Conservation (phyloP, 1,140 invertebrate genomes). For the Ceratosolen fusciceps region DNA sequence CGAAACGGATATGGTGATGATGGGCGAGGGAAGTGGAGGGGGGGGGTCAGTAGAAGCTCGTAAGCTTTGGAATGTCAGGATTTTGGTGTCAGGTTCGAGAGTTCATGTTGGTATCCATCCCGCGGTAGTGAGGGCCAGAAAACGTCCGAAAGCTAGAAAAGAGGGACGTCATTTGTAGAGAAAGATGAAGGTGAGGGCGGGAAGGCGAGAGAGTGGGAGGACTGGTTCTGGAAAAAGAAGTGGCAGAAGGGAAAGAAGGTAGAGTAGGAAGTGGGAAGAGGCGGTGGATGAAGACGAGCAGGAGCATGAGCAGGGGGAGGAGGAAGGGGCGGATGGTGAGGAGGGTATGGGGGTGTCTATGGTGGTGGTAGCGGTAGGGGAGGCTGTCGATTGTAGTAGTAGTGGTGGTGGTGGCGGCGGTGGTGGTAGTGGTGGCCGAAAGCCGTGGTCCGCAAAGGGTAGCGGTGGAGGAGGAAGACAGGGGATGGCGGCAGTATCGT, state of each 20-base stretch:
- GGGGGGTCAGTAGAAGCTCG: not conserved
- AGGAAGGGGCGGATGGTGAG: slow-evolving; percentile 25
- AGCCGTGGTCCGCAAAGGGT: too few relatives aligned
- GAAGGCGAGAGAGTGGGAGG: not conserved
- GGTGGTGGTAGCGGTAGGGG: too few relatives aligned
- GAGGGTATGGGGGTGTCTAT: slow-evolving; percentile 52
- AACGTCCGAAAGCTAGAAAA: slow-evolving; percentile 34
- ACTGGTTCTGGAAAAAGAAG: slow-evolving; percentile 14
- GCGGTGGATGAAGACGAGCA: slow-evolving; percentile 21
- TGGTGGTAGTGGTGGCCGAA: too few relatives aligned
- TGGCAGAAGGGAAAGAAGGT: slow-evolving; percentile 38
- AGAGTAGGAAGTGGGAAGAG: slow-evolving; percentile 16
- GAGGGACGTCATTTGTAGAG: slow-evolving; percentile 31
- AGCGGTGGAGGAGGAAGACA: slow-evolving; percentile 46
- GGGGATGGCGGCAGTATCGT: not conserved
- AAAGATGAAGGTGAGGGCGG: slow-evolving; percentile 39
- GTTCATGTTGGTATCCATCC: not conserved
- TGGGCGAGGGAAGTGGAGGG: too few relatives aligned
- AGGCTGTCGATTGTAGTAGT: too few relatives aligned
- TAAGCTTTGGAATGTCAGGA: not conserved
- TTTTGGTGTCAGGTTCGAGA: not conserved
- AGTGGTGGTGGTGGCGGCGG: too few relatives aligned
- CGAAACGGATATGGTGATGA: too few relatives aligned
- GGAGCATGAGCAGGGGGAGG: slow-evolving; percentile 26
- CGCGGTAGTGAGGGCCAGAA: not conserved